phyloP scores from a whole-genome alignment of 2,888 invertebrate genomes.

The Uloborus plumipes region DNA sequence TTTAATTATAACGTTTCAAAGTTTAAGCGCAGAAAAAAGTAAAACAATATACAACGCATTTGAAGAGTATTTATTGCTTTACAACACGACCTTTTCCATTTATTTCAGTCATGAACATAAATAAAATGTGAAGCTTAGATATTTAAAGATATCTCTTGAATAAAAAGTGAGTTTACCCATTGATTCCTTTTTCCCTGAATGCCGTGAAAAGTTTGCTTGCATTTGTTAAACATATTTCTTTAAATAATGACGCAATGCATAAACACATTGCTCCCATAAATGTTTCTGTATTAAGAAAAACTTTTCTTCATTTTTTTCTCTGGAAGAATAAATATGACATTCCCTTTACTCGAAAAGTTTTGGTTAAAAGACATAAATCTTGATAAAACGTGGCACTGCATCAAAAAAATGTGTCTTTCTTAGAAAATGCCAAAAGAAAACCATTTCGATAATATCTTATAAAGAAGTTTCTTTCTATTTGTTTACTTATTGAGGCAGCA shows the following conservation, averaged over 20 bases:
- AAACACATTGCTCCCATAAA: slow-evolving; percentile 30
- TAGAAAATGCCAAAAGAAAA: slow-evolving; percentile 24
- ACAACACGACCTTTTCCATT: too few relatives aligned
- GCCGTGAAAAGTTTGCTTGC: slow-evolving; percentile 23
- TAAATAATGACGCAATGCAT: slow-evolving; percentile 32
- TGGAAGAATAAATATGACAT: slow-evolving; percentile 26
- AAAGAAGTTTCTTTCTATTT: background rate
- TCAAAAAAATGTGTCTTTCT: slow-evolving; percentile 39
- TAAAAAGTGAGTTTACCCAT: background rate
- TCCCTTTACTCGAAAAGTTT: slow-evolving; percentile 18
- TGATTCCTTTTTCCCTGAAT: background rate
- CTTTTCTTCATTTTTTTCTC: slow-evolving; percentile 12
- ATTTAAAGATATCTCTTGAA: too few relatives aligned
- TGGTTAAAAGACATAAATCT: slow-evolving; percentile 32
- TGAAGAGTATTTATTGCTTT: too few relatives aligned
- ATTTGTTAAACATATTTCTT: slow-evolving; percentile 26
- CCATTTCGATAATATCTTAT: slow-evolving; percentile 27
- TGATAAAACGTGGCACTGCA: slow-evolving; percentile 30
- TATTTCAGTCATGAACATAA: too few relatives aligned
- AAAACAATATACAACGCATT: too few relatives aligned
- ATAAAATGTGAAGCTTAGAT: too few relatives aligned
- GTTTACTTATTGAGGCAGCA: slow-evolving; percentile 10
- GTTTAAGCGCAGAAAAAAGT: too few relatives aligned
- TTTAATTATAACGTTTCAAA: too few relatives aligned
- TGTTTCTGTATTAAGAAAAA: slow-evolving; percentile 22